Evolutionary conservation across 2,888 invertebrate species (phyloP).

Genomic region (Apomyelois bistriatella): DNA sequence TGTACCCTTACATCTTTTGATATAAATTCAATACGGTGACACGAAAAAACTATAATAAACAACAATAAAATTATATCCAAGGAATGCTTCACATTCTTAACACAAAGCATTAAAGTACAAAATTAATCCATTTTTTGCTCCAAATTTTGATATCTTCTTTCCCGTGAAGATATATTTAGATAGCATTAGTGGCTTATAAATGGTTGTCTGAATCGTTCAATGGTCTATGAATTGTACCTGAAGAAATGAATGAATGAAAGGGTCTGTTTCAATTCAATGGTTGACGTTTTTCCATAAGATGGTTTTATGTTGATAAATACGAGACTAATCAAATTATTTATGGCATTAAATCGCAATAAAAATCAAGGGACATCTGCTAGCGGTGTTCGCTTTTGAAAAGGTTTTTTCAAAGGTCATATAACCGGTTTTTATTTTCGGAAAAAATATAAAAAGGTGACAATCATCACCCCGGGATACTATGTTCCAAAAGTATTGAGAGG

Average conservation of each 20-base stretch:
- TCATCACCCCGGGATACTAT: too few species aligned
- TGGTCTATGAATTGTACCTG: conserved; percentile 34
- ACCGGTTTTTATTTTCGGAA: neutral
- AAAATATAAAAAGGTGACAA: too few species aligned
- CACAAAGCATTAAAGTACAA: conserved; percentile 14
- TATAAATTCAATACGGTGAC: conserved; percentile 42
- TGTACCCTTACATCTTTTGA: conserved; percentile 57
- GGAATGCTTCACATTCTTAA: conserved; percentile 2
- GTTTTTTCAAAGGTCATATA: neutral
- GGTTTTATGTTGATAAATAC: conserved; percentile 76
- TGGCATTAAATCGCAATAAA: conserved; percentile 74
- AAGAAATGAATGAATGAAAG: conserved; percentile 41
- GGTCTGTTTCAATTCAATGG: conserved; percentile 42
- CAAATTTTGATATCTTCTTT: conserved; percentile 57
- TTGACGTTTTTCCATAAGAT: conserved; percentile 74
- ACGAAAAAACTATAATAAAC: conserved; percentile 54
- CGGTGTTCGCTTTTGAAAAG: conserved; percentile 10
- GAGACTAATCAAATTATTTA: conserved; percentile 79
- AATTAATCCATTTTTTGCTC: conserved; percentile 22
- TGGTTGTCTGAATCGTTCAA: conserved; percentile 58
- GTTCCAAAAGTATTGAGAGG: too few species aligned
- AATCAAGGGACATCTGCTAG: conserved; percentile 60
- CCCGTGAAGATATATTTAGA: conserved; percentile 66
- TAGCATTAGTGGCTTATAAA: conserved; percentile 79
- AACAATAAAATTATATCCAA: conserved; percentile 44